phyloP scores from a whole-genome alignment of 2,888 invertebrate species.

The Stictocephala bisonia region DNA sequence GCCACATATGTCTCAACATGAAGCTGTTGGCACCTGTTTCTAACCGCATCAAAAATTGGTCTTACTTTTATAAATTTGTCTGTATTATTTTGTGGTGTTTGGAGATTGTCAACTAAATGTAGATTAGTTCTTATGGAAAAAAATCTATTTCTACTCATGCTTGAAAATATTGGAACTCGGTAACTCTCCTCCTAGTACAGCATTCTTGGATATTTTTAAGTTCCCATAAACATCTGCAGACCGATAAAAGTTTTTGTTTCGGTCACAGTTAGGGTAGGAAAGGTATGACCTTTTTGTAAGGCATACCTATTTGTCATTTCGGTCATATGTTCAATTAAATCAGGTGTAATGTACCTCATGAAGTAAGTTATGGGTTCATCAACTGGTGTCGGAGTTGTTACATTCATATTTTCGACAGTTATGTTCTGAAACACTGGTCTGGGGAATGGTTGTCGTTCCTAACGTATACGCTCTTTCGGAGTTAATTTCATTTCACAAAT shows the following conservation, averaged over 20 bases:
- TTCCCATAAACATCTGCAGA: conserved; percentile 9
- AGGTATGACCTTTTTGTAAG: background rate
- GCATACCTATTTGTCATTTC: conserved; percentile 19
- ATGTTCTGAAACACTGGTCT: conserved; percentile 6
- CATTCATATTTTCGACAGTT: conserved; percentile 1
- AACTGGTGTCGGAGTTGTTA: background rate
- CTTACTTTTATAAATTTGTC: conserved; percentile 33
- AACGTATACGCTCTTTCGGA: conserved; percentile 1
- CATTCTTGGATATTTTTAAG: conserved; percentile 5
- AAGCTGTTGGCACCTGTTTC: conserved; percentile 33
- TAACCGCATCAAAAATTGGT: conserved; percentile 30
- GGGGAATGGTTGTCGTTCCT: conserved; percentile 12
- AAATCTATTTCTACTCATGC: conserved; percentile 28
- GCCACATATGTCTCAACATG: conserved; percentile 33
- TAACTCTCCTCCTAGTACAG: conserved; percentile 20
- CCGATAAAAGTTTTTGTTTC: conserved; percentile 19
- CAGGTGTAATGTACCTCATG: conserved; percentile 26
- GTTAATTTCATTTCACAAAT: conserved; percentile 2
- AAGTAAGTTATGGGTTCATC: conserved; percentile 18
- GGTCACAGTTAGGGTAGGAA: background rate
- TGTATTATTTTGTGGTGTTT: background rate
- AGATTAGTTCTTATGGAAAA: conserved; percentile 13
- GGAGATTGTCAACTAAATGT: conserved; percentile 9
- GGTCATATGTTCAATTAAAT: conserved; percentile 3
- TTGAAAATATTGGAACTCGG: background rate